Base-by-base conservation (phyloP, 2,113 vertebrate species). In the Oenanthe oenanthe region DNA sequence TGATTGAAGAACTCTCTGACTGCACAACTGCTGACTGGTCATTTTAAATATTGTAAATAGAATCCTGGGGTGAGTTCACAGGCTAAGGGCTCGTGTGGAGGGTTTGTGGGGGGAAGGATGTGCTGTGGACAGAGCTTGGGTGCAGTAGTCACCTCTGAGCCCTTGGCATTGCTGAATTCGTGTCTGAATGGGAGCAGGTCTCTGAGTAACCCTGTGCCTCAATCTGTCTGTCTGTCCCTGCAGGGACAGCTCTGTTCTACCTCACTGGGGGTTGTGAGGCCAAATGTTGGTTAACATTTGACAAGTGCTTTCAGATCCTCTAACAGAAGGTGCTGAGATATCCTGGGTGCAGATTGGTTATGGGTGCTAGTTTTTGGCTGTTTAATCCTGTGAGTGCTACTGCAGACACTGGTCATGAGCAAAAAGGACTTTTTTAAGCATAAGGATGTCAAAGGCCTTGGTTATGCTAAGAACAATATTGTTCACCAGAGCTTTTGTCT, bases 161-260 rank as follows among this genome's bases (percentile, higher is more conserved):
- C 88, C 80, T 76, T 86, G 88, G 93, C 82, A 42, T 60, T 80
- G 75, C 88, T 94, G 73, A 91, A 77, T 95, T 63, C 8, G 56
- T 91, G 96, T 96, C 82, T 92, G 85, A 95, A 85, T 2, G 60
- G 86, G 95, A 97, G 94, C 96, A 93, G 96, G 95, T 96, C 97
- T 97, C 95, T 93, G 96, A 62, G 84, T 96, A 96, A 96, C 92
- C 95, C 93, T 95, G 95, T 97, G 95, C 97, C 97, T 97, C 97
- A 89, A 78, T 94, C 92, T 76, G 87, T 89, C 89, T 95, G 25
- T 96, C 95, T 95, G 90, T 97, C 80, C 77, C 87, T 85, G 18
- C 62, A 75, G 90, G 96, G 97, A 84, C 91, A 88, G 85, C 40
- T 77, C 78, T 97, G 38, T 95, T 97, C 97, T 97, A 97, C 96